Evolutionary conservation across 1,140 invertebrate species (phyloP), one percentile per base, ranked within the genome.

Genomic region (Ceratina australensis): DNA sequence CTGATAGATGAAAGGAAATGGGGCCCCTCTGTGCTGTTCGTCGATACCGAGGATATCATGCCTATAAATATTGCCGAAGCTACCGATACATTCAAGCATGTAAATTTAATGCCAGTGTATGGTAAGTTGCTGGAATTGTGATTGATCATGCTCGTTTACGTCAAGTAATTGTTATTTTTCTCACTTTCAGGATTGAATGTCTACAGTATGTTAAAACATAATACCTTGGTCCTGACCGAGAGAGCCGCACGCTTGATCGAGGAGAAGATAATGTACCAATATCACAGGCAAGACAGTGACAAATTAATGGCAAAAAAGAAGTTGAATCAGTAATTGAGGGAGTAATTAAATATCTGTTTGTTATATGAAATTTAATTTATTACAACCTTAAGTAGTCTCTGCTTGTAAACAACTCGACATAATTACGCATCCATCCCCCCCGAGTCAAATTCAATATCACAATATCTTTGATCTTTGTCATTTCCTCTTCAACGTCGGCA

Each of bases 91-190:
- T 93, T 98, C 33, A 94, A 94, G 72, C 95, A 97, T 87, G 94
- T 98, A 5, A 99, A 98, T 92, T 91, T 99, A n/a, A 98, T 99
- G 97, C 98, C 98, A 42, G 95, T 96, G 56, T 99, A 98, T 94
- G 98, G 95, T 95, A 92, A 91, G 80, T 81, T 71, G 49, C 20
- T 33, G 2, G 42, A 33, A 52, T 33, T 66, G 7, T 49, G 68
- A 8, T 49, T 63, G 28, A n/a, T n/a, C n/a, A n/a, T n/a, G n/a
- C n/a, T 49, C 49, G 54, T 18, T 59, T 13, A 66, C 65, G 61
- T 15, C 13, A 63, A n/a, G 63, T 61, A 22, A 57, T 57, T n/a
- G 56, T 20, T 12, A 7, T 72, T 73, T 33, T 69, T 20, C 59
- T 54, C 66, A 79, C 67, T 78, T 78, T 18, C 50, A 93, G 93